These are phyloP conservation scores for Procambarus clarkii DNA, from an alignment of 1,140 invertebrate species.

Conservation along the genomic window DNA sequence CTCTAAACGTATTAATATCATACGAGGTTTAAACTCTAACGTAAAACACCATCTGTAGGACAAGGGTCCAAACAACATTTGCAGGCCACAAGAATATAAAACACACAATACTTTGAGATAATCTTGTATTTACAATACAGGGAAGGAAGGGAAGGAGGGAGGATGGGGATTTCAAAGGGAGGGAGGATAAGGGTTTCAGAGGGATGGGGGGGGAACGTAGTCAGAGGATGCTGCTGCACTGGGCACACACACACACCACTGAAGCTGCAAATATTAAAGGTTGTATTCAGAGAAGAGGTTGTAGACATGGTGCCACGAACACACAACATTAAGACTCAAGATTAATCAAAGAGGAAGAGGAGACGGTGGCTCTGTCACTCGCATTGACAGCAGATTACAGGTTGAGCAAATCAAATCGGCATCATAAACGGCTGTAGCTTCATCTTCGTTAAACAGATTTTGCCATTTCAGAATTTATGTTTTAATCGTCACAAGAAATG, in stretches of 20 bases:
- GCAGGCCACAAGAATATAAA: background rate
- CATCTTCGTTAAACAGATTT: background rate
- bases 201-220: conserved; percentile 24
- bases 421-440: conserved; percentile 26
- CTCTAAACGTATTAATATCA: too few relatives aligned
- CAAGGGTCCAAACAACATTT: background rate
- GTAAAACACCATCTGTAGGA: background rate
- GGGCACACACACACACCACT: conserved; percentile 60
- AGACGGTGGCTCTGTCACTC: conserved; percentile 17
- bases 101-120: conserved; percentile 48
- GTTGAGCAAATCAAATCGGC: conserved; percentile 47
- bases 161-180: too few relatives aligned
- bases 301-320: conserved; percentile 39
- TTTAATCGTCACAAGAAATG: background rate
- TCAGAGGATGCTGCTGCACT: conserved; percentile 44
- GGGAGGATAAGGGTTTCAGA: background rate
- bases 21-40: too few relatives aligned
- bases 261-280: conserved; percentile 57
- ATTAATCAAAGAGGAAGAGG: background rate
- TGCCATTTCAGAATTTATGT: background rate
- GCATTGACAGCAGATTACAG: conserved; percentile 27
- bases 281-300: conserved; percentile 27
- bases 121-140: conserved; percentile 69
- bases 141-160: conserved; percentile 37
- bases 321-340: conserved; percentile 3